Evolutionary conservation across 2,113 vertebrate species (phyloP), one percentile per base, ranked within the genome.

Genomic region (Cyprinodon brontotheroides): DNA sequence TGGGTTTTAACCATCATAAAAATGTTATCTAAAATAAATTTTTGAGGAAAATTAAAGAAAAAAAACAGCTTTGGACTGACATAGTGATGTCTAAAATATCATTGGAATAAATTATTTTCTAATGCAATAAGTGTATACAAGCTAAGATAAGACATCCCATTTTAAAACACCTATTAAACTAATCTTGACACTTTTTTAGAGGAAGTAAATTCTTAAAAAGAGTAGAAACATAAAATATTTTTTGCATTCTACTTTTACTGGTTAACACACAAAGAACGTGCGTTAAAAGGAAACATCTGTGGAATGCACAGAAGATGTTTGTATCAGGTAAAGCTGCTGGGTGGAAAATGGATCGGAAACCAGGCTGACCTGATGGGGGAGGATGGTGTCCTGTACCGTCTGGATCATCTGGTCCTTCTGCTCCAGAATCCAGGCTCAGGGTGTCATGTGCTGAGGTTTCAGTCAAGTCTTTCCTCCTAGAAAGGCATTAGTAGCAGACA

Each of bases 381-480:
- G 69, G 48, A 70, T 47, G 65, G 6, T 70, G 74, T 57, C 86
- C 84, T 70, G 68, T 80, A 86, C 72, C 57, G 4, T 83, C 89
- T 60, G 79, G 85, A 69, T 81, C 80, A 9, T 89, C 89, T 75
- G 85, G 84, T 82, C 66, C 84, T 50, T 90, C 90, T 73, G 82
- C 67, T 78, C 77, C 87, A 43, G 79, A 88, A 61, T 90, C 90
- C 12, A 80, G 68, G 65, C 72, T 91, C 81, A 84, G 90, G 77
- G 61, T 82, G 47, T 92, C 89, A 38, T 78, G 83, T 87, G 86
- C 95, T 91, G 91, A 94, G 22, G 65, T 86, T 85, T 89, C 94
- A 13, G 90, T 90, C 67, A 93, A 72, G 77, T 95, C 95, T 78
- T 87, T 93, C 81, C 94, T 94, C 61, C 97, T 97, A 75, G 38